phyloP scores from a whole-genome alignment of 2,797 vertebrate genomes.

The Naso thynnoides region DNA sequence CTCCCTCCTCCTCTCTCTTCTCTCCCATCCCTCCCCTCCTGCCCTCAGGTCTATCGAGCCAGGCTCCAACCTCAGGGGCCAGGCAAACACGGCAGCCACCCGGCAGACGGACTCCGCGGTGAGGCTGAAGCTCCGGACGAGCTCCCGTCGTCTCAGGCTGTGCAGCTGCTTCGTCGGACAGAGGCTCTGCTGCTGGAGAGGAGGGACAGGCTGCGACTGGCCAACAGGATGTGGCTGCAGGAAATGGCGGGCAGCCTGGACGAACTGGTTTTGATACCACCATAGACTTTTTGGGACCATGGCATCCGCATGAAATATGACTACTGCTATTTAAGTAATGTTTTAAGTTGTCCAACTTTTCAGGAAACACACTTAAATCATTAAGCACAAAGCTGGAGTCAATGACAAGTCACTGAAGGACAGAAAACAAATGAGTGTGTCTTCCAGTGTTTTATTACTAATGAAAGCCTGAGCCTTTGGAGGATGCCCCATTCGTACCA shows the following conservation, averaged over 20 bases:
- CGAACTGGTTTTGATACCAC: constrained; percentile 66
- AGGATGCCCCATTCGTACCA: no score
- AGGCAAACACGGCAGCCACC: background rate
- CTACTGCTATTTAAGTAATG: no score
- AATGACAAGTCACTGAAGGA: no score
- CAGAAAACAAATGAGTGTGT: no score
- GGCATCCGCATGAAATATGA: background rate
- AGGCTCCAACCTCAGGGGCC: constrained; percentile 33
- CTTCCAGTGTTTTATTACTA: no score
- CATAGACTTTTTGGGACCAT: constrained; percentile 27
- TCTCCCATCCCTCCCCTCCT: background rate
- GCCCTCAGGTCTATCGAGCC: constrained; percentile 40
- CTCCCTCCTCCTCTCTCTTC: background rate
- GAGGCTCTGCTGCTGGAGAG: constrained; percentile 59
- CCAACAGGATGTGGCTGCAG: constrained; percentile 67
- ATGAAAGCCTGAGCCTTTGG: no score
- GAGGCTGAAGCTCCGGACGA: background rate
- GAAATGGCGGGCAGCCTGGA: constrained; percentile 54
- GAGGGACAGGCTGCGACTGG: constrained; percentile 53
- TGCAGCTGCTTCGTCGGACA: constrained; percentile 34
- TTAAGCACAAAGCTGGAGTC: no score
- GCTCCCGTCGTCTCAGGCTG: constrained; percentile 20
- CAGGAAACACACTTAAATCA: no score
- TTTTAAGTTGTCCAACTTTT: no score
- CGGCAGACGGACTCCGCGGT: background rate